Conservation (phyloP, 2,888 invertebrate species). For the Rapana venosa region DNA sequence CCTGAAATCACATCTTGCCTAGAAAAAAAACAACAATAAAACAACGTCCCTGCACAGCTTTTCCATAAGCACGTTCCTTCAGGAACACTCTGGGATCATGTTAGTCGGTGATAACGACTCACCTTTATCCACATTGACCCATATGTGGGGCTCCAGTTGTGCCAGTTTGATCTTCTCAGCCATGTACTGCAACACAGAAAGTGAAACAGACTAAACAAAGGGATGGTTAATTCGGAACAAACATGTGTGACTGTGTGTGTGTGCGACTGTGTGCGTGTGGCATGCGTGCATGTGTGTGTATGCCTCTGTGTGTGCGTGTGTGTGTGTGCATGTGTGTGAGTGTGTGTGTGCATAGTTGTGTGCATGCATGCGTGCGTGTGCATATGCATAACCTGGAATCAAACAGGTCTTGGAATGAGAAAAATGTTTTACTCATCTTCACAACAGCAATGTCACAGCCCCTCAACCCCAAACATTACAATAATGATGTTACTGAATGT, state of each 20-base stretch:
- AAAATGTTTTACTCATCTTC: too few species aligned
- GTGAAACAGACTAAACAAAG: not conserved
- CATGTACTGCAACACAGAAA: slow-evolving; percentile 40
- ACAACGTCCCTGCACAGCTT: too few species aligned
- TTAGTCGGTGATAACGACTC: not conserved
- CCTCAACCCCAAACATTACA: too few species aligned
- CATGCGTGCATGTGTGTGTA: not conserved
- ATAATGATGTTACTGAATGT: not conserved
- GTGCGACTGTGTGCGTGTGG: not conserved
- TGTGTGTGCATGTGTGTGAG: slow-evolving; percentile 14
- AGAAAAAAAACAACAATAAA: too few species aligned
- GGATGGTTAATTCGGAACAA: not conserved
- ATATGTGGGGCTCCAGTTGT: slow-evolving; percentile 45
- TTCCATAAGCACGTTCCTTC: too few species aligned
- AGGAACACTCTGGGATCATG: too few species aligned
- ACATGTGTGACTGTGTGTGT: not conserved
- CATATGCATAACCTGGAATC: not conserved
- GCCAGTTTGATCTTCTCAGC: slow-evolving; percentile 49
- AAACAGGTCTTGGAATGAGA: too few species aligned
- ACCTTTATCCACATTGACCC: slow-evolving; percentile 47
- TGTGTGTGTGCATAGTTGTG: not conserved
- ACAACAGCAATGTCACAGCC: too few species aligned
- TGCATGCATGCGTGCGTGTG: not conserved
- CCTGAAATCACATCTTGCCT: too few species aligned
- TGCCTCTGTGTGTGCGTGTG: not conserved